A percentile compares a stretch with the other conserved stretches of the same genome.
These are phyloP conservation scores for Propithecus deckenii DNA, from an alignment of 2,797 vertebrate species.

Conservation along the genomic window DNA sequence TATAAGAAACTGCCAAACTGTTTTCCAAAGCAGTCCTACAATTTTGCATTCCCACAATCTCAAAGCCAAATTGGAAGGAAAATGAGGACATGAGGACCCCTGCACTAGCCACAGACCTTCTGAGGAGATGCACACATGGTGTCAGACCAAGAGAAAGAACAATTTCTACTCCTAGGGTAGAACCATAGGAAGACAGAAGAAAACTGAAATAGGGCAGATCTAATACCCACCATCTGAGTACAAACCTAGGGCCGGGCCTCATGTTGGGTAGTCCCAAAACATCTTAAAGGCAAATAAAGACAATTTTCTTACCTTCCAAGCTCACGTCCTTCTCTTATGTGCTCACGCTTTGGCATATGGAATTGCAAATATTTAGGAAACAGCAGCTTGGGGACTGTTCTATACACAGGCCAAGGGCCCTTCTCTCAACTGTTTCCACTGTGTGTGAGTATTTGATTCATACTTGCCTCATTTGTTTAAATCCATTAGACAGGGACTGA, in stretches of 20 bases:
- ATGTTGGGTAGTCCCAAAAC: background rate
- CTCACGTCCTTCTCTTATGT: background rate
- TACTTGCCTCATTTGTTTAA: slow-evolving; percentile 41
- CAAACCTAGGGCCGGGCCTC: background rate
- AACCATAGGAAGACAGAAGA: background rate
- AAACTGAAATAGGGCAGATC: background rate
- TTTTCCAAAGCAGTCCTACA: background rate
- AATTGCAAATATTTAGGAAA: slow-evolving; percentile 62
- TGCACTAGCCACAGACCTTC: background rate
- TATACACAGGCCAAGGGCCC: slow-evolving; percentile 28
- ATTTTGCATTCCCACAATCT: background rate
- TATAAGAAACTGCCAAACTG: background rate
- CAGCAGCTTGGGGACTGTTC: background rate
- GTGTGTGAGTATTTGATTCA: slow-evolving; percentile 45
- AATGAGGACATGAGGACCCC: background rate
- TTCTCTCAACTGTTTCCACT: slow-evolving; percentile 5
- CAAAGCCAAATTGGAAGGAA: background rate
- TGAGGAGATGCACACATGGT: background rate
- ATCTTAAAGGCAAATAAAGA: background rate
- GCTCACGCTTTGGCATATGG: background rate
- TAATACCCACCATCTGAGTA: background rate
- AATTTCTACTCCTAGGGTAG: background rate
- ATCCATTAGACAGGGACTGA: background rate
- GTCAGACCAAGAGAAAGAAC: background rate
- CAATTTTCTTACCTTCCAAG: background rate